phyloP scores from a whole-genome alignment of 2,888 invertebrate genomes.

The Pachycephus smyrnensis region DNA sequence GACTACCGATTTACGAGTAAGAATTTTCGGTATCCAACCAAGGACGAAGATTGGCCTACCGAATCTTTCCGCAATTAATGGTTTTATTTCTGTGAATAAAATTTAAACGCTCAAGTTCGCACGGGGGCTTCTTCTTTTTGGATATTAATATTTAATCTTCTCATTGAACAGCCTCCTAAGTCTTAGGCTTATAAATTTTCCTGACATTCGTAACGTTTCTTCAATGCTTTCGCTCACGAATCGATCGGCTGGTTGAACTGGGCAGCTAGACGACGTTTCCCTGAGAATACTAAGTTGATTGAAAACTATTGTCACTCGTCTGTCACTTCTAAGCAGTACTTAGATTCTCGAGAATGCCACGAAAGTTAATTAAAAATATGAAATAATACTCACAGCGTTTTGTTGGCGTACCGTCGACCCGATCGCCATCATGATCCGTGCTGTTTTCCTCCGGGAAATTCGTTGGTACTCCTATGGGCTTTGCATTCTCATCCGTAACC shows the following conservation, averaged over 20 bases:
- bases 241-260: constrained; percentile 65
- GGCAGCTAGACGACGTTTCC: constrained; percentile 67
- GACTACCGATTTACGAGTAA: neutral
- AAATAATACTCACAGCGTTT: constrained; percentile 50
- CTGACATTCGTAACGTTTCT: neutral
- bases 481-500: neutral
- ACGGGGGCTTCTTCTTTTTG: neutral
- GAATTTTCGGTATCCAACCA: neutral
- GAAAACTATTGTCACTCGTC: neutral
- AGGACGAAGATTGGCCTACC: neutral
- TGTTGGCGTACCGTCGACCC: constrained; percentile 48
- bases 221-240: constrained; percentile 32
- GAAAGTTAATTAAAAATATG: neutral
- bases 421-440: constrained; percentile 41
- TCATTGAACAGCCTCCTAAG: neutral
- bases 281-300: constrained; percentile 50
- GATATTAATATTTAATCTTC: neutral
- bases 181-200: neutral
- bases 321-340: neutral
- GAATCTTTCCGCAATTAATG: neutral
- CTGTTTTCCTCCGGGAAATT: constrained; percentile 30
- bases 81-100: neutral
- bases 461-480: neutral
- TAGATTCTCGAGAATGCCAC: neutral
- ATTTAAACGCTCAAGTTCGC: neutral